Evolutionary conservation across 2,888 invertebrate genomes (phyloP).

Genomic region (Cerceris rybyensis): DNA sequence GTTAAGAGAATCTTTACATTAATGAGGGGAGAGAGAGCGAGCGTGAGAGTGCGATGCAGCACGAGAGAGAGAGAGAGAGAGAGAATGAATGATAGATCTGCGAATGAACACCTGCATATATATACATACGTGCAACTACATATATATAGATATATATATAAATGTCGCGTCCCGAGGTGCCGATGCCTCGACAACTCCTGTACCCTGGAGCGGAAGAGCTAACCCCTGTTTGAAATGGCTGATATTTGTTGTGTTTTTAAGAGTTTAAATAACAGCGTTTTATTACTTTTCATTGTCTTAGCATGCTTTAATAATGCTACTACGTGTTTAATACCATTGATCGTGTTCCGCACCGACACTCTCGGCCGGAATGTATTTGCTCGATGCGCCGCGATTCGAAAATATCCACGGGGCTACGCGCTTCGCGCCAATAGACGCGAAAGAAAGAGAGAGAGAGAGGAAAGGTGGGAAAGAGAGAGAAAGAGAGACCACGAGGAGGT

Average conservation of each 20-base stretch:
- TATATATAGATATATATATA: no score
- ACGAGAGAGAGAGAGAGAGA: no score
- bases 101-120: no score
- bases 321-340: slow-evolving; percentile 61
- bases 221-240: slow-evolving; percentile 79
- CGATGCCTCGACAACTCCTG: slow-evolving; percentile 28
- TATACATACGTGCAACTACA: no score
- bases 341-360: slow-evolving; percentile 49
- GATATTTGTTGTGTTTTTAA: slow-evolving; percentile 81
- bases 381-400: slow-evolving; percentile 60
- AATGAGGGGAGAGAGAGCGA: background rate
- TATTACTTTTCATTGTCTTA: slow-evolving; percentile 76
- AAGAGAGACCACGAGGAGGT: no score
- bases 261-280: slow-evolving; percentile 81
- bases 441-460: no score
- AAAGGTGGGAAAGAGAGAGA: no score
- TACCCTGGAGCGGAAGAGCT: slow-evolving; percentile 70
- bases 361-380: slow-evolving; percentile 67
- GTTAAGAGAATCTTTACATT: slow-evolving; percentile 56
- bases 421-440: background rate
- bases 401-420: slow-evolving; percentile 15
- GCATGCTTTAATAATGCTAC: slow-evolving; percentile 77
- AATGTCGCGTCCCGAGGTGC: no score
- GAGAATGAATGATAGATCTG: no score
- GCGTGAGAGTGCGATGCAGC: no score